Base-by-base conservation (phyloP, 2,797 vertebrate species). In the Falco rusticolus region DNA sequence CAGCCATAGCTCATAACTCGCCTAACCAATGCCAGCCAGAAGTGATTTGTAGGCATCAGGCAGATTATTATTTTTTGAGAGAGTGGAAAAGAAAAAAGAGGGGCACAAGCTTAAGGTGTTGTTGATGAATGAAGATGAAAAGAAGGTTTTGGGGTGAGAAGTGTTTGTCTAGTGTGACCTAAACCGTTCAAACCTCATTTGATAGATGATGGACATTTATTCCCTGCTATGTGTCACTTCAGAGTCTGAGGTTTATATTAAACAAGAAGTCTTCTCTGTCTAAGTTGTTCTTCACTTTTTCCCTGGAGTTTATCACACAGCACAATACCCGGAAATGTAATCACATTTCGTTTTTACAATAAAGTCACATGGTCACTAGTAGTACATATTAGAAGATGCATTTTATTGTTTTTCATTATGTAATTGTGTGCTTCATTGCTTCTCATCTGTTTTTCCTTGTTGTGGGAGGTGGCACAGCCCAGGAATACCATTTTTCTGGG, bases 341-440 rank as follows among this genome's bases (percentile, higher is more conserved):
- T 97, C 96, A 94, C 91, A 90, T 95, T 97, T 96, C 81, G 84
- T 92, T 97, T 97, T 98, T 96, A 97, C 98, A 94, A 97, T 89
- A 77, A 97, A 98, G 96, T 97, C 92, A 89, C 93, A 74, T 48
- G 91, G 97, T 97, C 98, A 97, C 94, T 96, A 71, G 50, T 92
- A 96, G 92, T 96, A 91, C 90, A 95, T 92, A 97, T 90, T 76
- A 94, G 89, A 96, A 97, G 81, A 92, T 13, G 61, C 77, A 31
- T 97, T 98, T 98, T 98, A 98, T 97, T 97, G 97, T 95, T 98
- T 98, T 98, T 98, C 97, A 98, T 98, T 97, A 98, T 97, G 94
- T 90, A 96, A 95, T 94, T 97, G 82, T 96, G 94, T 97, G 98
- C 98, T 98, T 98, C 97, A 53, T 96, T 98, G 98, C 96, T 96